Conservation (phyloP, 1,140 invertebrate genomes). For the Drosophila biarmipes region DNA sequence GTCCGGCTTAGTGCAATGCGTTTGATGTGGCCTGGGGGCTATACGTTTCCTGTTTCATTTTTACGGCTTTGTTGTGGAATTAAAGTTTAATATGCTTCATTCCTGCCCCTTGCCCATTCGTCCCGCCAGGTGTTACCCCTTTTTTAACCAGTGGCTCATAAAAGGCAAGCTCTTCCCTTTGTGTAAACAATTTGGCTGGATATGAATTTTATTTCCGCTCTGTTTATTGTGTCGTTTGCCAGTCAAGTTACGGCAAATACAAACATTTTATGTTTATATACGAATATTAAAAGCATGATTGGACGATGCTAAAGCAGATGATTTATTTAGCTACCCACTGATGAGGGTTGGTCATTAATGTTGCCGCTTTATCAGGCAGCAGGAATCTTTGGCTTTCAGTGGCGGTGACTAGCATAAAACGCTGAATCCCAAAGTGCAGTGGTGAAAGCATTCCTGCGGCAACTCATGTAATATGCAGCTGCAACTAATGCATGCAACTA, state of each 20-base stretch:
- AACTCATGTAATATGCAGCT: conserved; percentile 48
- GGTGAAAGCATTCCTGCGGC: conserved; percentile 21
- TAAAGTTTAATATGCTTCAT: conserved; percentile 50
- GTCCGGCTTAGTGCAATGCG: conserved; percentile 35
- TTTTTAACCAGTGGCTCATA: conserved; percentile 37
- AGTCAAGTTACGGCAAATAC: conserved; percentile 21
- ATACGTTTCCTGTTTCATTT: conserved; percentile 32
- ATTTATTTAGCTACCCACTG: conserved; percentile 27
- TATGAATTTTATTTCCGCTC: conserved; percentile 50
- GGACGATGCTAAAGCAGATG: conserved; percentile 15
- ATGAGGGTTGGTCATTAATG: conserved; percentile 14
- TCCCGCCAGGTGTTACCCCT: conserved; percentile 28
- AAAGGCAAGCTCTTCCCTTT: conserved; percentile 21
- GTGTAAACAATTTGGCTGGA: conserved; percentile 36
- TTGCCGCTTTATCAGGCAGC: background rate
- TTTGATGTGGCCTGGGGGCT: conserved; percentile 47
- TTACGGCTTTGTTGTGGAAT: conserved; percentile 60
- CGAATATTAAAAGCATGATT: conserved; percentile 36
- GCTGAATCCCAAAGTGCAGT: conserved; percentile 2
- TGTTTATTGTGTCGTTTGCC: conserved; percentile 47
- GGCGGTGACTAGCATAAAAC: conserved; percentile 21
- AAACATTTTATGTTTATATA: conserved; percentile 33
- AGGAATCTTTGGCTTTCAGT: conserved; percentile 31
- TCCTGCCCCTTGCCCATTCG: background rate
- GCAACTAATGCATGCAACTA: conserved; percentile 45